Evolutionary conservation across 2,797 vertebrate species (phyloP).

Genomic region (Periparus ater): DNA sequence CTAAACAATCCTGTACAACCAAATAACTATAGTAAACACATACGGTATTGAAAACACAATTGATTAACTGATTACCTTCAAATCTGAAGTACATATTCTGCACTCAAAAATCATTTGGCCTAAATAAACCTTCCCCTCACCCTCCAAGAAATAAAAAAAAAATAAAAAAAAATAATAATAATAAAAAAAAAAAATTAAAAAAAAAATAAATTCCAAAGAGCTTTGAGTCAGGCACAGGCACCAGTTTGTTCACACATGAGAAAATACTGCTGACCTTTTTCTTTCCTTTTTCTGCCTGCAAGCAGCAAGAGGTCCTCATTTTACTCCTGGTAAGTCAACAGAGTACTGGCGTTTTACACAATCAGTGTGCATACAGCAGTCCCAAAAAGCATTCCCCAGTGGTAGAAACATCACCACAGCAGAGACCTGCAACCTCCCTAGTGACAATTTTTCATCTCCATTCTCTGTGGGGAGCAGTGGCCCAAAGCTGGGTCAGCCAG

Average conservation of each 20-base stretch:
- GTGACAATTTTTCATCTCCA: neutral
- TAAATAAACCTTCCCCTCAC: neutral
- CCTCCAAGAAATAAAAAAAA: neutral
- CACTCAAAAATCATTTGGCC: neutral
- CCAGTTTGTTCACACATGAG: neutral
- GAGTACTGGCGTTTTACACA: neutral
- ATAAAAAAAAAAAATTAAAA: neutral
- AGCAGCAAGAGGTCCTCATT: neutral
- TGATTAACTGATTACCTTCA: neutral
- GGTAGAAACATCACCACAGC: neutral
- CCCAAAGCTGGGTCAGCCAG: neutral
- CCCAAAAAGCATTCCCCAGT: neutral
- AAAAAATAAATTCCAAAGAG: neutral
- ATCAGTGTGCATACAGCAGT: neutral
- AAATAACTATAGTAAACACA: neutral
- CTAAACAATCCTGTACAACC: neutral
- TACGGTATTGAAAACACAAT: neutral
- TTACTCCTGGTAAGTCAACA: neutral
- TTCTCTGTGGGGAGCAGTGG: neutral
- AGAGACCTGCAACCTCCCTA: neutral
- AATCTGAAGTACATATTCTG: neutral
- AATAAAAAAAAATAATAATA: neutral
- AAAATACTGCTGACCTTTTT: neutral
- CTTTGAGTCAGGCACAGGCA: neutral
- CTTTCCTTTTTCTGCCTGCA: neutral